Conservation (phyloP, 2,888 invertebrate species). For the Dorcus hopei region DNA sequence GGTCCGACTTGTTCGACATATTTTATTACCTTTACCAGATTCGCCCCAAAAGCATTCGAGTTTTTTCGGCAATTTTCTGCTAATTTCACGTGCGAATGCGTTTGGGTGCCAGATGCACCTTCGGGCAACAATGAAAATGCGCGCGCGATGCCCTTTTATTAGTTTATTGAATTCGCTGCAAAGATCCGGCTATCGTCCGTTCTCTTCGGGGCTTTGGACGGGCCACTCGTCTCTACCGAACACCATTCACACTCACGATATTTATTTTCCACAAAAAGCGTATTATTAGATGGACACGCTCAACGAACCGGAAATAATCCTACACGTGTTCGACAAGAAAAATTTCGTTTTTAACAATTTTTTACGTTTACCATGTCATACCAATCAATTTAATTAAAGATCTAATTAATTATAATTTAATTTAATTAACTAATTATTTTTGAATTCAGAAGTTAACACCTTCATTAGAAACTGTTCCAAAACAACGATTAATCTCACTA, state of each 20-base stretch:
- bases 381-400: too few relatives aligned
- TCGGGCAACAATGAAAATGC: neutral
- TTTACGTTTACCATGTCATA: too few relatives aligned
- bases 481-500: too few relatives aligned
- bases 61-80: slow-evolving; percentile 7
- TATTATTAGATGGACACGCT: neutral
- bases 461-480: too few relatives aligned
- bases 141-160: slow-evolving; percentile 10
- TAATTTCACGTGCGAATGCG: slow-evolving; percentile 8
- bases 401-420: too few relatives aligned
- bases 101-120: slow-evolving; percentile 3
- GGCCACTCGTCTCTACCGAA: neutral
- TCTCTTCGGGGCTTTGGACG: neutral
- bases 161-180: neutral
- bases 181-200: slow-evolving; percentile 2
- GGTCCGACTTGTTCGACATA: slow-evolving; percentile 1
- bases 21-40: slow-evolving; percentile 7
- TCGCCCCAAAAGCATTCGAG: slow-evolving; percentile 2
- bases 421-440: too few relatives aligned
- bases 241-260: neutral
- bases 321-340: neutral
- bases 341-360: neutral
- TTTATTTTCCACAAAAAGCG: slow-evolving; percentile 4
- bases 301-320: neutral
- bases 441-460: too few relatives aligned